phyloP scores from a whole-genome alignment of 2,797 vertebrate genomes.

The Sebastes elongatus region DNA sequence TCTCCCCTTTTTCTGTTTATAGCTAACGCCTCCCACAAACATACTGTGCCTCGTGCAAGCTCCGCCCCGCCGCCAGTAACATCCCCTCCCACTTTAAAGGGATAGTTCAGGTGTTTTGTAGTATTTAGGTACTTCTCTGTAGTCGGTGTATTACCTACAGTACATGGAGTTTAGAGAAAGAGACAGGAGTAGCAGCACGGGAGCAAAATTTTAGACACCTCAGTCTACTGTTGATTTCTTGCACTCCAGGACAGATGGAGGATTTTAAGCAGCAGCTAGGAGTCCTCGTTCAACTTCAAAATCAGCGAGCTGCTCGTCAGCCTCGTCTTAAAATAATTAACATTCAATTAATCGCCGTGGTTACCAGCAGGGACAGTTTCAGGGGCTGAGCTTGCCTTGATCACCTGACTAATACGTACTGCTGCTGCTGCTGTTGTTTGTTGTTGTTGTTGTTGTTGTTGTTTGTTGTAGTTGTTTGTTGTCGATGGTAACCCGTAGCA shows the following conservation, averaged over 20 bases:
- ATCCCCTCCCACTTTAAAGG: neutral
- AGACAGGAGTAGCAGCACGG: no score
- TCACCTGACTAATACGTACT: conserved; percentile 55
- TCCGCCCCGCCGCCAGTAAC: conserved; percentile 32
- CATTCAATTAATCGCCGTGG: neutral
- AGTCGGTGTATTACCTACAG: no score
- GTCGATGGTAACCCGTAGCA: conserved; percentile 65
- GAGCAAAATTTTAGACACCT: no score
- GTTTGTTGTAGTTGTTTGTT: conserved; percentile 41
- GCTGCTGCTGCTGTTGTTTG: conserved; percentile 13
- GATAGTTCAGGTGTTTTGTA: neutral
- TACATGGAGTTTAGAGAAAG: no score
- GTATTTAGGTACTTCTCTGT: no score
- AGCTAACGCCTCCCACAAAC: conserved; percentile 42
- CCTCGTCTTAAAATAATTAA: neutral
- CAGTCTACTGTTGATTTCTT: no score
- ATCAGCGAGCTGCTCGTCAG: neutral
- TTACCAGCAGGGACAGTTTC: neutral
- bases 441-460: conserved; percentile 2
- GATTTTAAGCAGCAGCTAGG: no score
- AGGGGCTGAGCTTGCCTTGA: conserved; percentile 64
- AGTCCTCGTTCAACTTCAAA: neutral
- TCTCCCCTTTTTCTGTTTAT: neutral
- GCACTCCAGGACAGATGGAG: no score
- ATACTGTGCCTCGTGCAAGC: conserved; percentile 53